phyloP scores from a whole-genome alignment of 2,113 vertebrate species.

The Paratilapia polleni region DNA sequence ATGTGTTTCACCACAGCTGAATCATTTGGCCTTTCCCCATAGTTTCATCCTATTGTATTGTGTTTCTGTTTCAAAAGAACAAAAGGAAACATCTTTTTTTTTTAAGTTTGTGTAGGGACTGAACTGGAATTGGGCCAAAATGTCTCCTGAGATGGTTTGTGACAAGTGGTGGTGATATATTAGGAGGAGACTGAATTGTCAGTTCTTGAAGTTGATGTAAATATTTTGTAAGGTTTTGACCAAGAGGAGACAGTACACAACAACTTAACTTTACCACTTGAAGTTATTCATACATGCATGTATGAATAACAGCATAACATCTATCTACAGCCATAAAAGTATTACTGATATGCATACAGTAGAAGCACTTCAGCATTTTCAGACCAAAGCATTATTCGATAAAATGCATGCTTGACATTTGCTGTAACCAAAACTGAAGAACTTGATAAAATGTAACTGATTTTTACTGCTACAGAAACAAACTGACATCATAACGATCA shows the following conservation, averaged over 20 bases:
- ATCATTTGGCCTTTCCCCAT: neutral
- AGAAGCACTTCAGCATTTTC: neutral
- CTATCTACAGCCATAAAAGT: no score
- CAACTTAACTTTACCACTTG: no score
- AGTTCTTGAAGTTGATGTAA: neutral
- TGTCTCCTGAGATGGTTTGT: neutral
- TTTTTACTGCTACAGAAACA: neutral
- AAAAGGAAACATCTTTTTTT: neutral
- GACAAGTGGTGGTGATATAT: neutral
- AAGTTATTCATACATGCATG: no score
- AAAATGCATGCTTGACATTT: neutral
- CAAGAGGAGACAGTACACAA: no score
- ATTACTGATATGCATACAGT: no score
- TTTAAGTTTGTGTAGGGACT: neutral
- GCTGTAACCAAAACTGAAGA: neutral
- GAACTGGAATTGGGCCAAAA: neutral
- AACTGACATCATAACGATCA: neutral
- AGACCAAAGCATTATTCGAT: neutral
- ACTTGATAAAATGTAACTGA: neutral
- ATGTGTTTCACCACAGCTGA: fast-evolving
- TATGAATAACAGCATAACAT: no score
- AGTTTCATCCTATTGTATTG: neutral
- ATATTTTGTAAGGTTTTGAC: neutral
- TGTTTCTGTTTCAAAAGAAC: neutral
- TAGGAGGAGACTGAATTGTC: neutral